Evolutionary conservation across 2,113 vertebrate genomes (phyloP).

Genomic region (Odobenus rosmarus): DNA sequence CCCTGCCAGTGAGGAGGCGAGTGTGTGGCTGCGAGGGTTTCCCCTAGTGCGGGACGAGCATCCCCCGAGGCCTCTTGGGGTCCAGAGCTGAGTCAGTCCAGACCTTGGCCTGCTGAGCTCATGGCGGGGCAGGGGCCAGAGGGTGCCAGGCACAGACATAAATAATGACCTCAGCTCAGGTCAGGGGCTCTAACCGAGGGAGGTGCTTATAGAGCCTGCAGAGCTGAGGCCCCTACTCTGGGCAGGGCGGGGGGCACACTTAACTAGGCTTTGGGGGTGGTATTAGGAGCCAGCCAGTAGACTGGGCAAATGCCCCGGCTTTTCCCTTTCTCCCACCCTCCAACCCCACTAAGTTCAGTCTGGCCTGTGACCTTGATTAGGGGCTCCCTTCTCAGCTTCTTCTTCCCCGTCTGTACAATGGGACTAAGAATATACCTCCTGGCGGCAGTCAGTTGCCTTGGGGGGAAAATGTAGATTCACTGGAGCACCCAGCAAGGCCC

Average conservation of each 20-base stretch:
- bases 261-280: not conserved
- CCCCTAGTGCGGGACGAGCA: not conserved
- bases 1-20: not conserved
- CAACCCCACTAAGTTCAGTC: not conserved
- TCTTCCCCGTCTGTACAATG: constrained; percentile 14
- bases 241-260: not conserved
- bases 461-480: not conserved
- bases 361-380: not conserved
- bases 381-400: not conserved
- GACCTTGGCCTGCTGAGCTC: not conserved
- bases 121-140: too few relatives aligned
- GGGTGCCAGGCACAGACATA: not conserved
- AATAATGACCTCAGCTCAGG: not conserved
- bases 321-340: not conserved
- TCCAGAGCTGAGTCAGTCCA: not conserved
- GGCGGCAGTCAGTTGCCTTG: not conserved
- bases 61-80: not conserved
- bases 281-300: not conserved
- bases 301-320: too few relatives aligned
- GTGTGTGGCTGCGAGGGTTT: fast-evolving
- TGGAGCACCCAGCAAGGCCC: not conserved
- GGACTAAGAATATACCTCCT: not conserved
- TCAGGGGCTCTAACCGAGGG: not conserved
- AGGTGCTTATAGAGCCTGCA: not conserved
- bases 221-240: not conserved